Evolutionary conservation across 2,113 vertebrate genomes (phyloP), one percentile per base, ranked within the genome.

Genomic region (Deroptyus accipitrinus): DNA sequence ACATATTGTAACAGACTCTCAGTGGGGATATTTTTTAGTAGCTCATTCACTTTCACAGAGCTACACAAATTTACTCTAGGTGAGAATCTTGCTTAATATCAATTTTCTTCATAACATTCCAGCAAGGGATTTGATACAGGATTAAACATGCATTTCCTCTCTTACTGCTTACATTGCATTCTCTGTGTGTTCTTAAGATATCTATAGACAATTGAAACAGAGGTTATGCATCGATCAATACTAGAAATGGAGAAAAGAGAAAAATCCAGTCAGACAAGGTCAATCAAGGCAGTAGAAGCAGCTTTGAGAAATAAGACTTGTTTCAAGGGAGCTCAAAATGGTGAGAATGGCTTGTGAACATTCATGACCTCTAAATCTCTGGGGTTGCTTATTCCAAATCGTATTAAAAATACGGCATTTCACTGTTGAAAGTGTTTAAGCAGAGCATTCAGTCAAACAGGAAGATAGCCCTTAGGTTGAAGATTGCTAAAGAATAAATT

Each of bases 71-170:
- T 35, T 86, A 78, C 66, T 73, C 8, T 55, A 85, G 49, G 31
- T 83, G 54, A 95, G 52, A 30, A 82, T 83, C 74, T 95, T 94
- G 24, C 52, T 27, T 61, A 84, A 44, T 51, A 81, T 30, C 0
- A 6, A 88, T 91, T 91, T 91, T 75, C 62, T 82, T 91, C 28
- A 30, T 74, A 78, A 75, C 35, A 52, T 78, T 95, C 73, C 62
- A 89, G 20, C 48, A 67, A 72, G 52, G 49, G 44, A 89, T 92
- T 91, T 91, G 78, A 94, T 77, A 54, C 13, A 75, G n/a, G 81
- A 84, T 95, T 91, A 89, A 75, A 87, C 48, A 14, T 57, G 20
- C 52, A 49, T 88, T 92, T 97, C 84, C 69, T 92, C 81, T 72
- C 35, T 92, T 82, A 76, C 35, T 62, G 30, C 24, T 89, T 84